phyloP scores from a whole-genome alignment of 2,113 vertebrate genomes.

The Gymnogyps californianus region DNA sequence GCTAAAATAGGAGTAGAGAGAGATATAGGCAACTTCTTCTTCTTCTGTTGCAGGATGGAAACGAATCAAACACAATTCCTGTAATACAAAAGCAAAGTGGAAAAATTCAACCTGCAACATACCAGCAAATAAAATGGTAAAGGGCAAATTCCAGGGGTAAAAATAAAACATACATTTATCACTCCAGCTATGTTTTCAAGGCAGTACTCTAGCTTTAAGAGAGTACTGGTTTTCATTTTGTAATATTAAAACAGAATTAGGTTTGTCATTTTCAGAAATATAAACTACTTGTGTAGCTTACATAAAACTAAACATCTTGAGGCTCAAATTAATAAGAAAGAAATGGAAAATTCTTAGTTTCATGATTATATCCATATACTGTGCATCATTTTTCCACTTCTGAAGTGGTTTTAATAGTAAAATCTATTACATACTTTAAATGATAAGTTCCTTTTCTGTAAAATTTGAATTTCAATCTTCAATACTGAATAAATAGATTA shows the following conservation, averaged over 20 bases:
- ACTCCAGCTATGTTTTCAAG: neutral
- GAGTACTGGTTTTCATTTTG: neutral
- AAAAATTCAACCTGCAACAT: conserved; percentile 20
- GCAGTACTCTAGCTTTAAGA: neutral
- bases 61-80: conserved; percentile 95
- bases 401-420: neutral
- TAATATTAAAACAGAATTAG: neutral
- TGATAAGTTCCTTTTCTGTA: neutral
- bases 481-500: neutral
- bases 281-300: neutral
- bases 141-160: neutral
- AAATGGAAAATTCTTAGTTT: neutral
- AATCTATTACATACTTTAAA: neutral
- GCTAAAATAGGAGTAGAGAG: conserved; percentile 98
- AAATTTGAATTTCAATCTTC: neutral
- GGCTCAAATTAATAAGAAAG: neutral
- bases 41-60: conserved; percentile 96
- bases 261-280: neutral
- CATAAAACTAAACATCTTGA: neutral
- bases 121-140: neutral
- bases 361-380: neutral
- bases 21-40: conserved; percentile 95
- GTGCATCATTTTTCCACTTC: neutral
- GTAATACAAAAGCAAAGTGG: conserved; percentile 47
- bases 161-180: neutral